These are phyloP conservation scores for Apotomis turbidana DNA, from an alignment of 2,888 invertebrate genomes.

Conservation along the genomic window DNA sequence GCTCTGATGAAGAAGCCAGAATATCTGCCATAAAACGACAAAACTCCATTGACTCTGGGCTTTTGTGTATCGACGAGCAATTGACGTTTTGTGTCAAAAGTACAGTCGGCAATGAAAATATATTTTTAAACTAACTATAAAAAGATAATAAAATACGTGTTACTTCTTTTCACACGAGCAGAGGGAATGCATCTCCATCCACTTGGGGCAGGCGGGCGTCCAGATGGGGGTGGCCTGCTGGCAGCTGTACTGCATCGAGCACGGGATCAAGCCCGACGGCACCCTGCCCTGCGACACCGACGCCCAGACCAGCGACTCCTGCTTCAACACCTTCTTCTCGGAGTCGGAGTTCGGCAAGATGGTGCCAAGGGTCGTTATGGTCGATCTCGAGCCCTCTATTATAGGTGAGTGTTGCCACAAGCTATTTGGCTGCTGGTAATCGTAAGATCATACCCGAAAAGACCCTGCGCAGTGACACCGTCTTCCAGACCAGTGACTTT, in stretches of 20 bases:
- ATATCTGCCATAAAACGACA: too few relatives aligned
- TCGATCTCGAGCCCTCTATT: conserved; percentile 95
- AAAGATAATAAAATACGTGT: conserved; percentile 49
- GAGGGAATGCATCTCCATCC: conserved; percentile 95
- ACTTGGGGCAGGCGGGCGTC: conserved; percentile 94
- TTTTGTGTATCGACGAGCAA: too few relatives aligned
- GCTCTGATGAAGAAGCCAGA: too few relatives aligned
- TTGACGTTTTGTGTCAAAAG: too few relatives aligned
- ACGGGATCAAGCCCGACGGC: conserved; percentile 92
- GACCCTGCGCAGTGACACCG: too few relatives aligned
- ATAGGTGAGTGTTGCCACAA: conserved; percentile 82
- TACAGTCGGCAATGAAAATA: too few relatives aligned
- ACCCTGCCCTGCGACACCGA: conserved; percentile 81
- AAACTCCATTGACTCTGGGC: too few relatives aligned
- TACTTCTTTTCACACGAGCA: conserved; percentile 66
- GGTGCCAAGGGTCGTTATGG: conserved; percentile 94
- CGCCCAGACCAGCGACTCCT: conserved; percentile 76
- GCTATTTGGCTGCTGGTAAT: too few relatives aligned
- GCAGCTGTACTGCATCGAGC: conserved; percentile 93
- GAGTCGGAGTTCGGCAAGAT: conserved; percentile 94
- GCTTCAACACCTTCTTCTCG: conserved; percentile 90
- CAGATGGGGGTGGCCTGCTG: conserved; percentile 94
- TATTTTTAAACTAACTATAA: too few relatives aligned
- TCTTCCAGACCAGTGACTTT: too few relatives aligned
- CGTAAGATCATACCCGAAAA: too few relatives aligned